Base-by-base conservation (phyloP, 2,888 invertebrate species). In the Microchrysa polita region DNA sequence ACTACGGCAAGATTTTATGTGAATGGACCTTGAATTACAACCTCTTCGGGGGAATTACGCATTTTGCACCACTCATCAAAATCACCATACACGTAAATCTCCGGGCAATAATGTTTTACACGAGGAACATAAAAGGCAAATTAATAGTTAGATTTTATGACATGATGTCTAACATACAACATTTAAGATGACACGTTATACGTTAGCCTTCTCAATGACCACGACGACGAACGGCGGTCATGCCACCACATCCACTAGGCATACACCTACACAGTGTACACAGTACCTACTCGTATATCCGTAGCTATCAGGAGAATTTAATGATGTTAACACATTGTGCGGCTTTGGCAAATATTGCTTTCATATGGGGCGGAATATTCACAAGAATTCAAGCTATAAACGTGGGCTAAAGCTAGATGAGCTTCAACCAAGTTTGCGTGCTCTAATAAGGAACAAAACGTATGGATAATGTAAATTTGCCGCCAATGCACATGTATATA, bases 61-160 rank as follows among this genome's bases (percentile, higher is more conserved):
- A 34, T 18, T 40, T 34, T 14, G 27, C 20, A 23, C 12, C 27
- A 23, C 40, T 27, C 55, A 22, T 10, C 57, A 65, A 69, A 75
- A 65, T 73, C 71, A 72, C 42, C 14, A 18, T n/a, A n/a, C n/a
- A n/a, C 14, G 52, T 59, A 16, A 48, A 34, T 34, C 65, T 65
- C 55, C 48, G 63, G 42, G n/a, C n/a, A 72, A 71, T 59, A 44
- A 65, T 23, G 61, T 53, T 59, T 55, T n/a, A 40, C 53, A 61
- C 42, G 60, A n/a, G 27, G 44, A 63, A 61, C 63, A 73, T 73
- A 53, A 53, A 57, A 73, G n/a, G 44, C 73, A 57, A 67, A 72
- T 74, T 72, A 72, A 74, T 74, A 74, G 74, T 74, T 57, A 69
- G 67, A 76, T 74, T 74, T 76, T 69, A 74, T 65, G 52, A 67